A percentile compares a stretch with the other conserved stretches of the same genome.
Conservation (phyloP, 2,113 vertebrate species). For the Desmodus rotundus region DNA sequence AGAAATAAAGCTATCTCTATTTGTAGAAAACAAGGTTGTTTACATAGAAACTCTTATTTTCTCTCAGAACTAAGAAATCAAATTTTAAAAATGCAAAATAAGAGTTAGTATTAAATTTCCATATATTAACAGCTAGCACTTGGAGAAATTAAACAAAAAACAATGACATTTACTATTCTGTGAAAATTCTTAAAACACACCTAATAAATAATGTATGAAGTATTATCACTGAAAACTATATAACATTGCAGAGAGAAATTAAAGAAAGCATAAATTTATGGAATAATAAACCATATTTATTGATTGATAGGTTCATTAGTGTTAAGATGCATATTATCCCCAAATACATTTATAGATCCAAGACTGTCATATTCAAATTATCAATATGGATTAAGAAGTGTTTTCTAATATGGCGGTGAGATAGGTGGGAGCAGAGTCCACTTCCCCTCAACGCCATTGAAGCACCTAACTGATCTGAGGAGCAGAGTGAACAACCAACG, state of each 20-base stretch:
- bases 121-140: not conserved
- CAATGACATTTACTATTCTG: not conserved
- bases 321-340: not conserved
- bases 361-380: not conserved
- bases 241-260: not conserved
- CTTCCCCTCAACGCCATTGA: too few species aligned
- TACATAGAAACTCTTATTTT: not conserved
- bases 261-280: slow-evolving; percentile 7
- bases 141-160: not conserved
- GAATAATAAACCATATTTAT: not conserved
- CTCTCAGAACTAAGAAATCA: not conserved
- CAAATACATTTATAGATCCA: not conserved
- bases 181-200: not conserved
- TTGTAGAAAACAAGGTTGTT: not conserved
- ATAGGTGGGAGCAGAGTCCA: too few species aligned
- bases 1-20: not conserved
- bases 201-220: not conserved
- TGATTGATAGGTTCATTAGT: not conserved
- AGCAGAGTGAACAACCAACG: too few species aligned
- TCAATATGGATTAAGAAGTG: not conserved
- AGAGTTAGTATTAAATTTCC: not conserved
- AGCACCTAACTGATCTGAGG: too few species aligned
- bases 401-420: too few species aligned
- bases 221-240: not conserved
- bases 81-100: not conserved